Percentiles rank a stretch among this genome's conserved stretches.
Conservation (phyloP, 2,113 vertebrate genomes). For the Scytalopus superciliaris region DNA sequence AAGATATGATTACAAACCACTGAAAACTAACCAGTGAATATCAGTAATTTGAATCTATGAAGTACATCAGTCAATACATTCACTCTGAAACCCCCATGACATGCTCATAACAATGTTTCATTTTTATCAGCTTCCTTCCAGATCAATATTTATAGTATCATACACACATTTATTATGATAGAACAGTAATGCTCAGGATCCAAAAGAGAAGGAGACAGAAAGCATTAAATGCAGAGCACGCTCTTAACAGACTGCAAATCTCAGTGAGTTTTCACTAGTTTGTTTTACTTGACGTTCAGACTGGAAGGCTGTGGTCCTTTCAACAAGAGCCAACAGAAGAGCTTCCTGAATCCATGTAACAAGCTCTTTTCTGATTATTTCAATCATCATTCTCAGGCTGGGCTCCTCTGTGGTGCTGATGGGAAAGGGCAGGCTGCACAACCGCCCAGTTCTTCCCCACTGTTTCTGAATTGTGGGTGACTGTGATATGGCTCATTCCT, state of each 20-base stretch:
- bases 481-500: not conserved
- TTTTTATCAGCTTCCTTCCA: constrained; percentile 63
- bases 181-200: not conserved
- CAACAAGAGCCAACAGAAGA: not conserved
- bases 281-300: not conserved
- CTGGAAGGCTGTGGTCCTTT: not conserved
- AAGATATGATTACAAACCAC: constrained; percentile 58
- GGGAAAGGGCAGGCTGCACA: not conserved
- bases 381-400: not conserved
- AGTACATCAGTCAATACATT: constrained; percentile 70
- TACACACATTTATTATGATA: constrained; percentile 51
- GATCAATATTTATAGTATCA: constrained; percentile 74
- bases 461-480: fast-evolving
- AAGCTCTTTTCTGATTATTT: not conserved
- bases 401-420: not conserved
- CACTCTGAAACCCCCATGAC: constrained; percentile 48
- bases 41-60: constrained; percentile 73
- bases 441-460: not conserved
- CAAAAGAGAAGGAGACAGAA: not conserved
- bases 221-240: not conserved
- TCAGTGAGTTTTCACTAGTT: not conserved
- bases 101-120: constrained; percentile 49
- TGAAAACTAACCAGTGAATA: constrained; percentile 62
- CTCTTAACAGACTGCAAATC: not conserved
- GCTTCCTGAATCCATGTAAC: not conserved